A percentile compares a stretch with the other conserved stretches of the same genome.
Conservation (phyloP, 2,797 vertebrate species). For the Carduelis carduelis region DNA sequence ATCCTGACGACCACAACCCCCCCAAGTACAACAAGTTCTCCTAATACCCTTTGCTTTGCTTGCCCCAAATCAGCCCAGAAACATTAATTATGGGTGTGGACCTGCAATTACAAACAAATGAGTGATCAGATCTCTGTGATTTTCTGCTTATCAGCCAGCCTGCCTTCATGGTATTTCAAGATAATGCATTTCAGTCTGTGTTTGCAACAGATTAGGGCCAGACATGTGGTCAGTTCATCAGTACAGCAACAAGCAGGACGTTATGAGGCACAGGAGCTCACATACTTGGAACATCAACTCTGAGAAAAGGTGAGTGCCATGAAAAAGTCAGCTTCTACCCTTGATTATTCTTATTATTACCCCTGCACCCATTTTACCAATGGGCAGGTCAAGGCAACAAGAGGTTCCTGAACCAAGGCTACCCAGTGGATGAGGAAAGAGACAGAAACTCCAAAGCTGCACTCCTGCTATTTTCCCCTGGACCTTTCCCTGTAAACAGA, state of each 20-base stretch:
- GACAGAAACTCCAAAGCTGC: background rate
- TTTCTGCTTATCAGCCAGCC: background rate
- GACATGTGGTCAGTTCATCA: background rate
- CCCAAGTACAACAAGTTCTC: background rate
- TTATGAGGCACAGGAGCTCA: background rate
- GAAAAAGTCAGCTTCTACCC: background rate
- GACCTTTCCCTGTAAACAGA: background rate
- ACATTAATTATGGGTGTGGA: background rate
- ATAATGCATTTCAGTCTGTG: background rate
- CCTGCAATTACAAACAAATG: background rate
- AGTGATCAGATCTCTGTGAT: background rate
- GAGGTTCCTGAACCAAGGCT: background rate
- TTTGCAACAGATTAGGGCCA: background rate
- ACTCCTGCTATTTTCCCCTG: background rate
- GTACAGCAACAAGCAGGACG: background rate
- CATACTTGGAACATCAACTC: background rate
- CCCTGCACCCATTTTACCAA: background rate
- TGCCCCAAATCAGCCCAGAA: background rate
- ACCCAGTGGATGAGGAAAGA: fast-evolving
- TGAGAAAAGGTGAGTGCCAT: background rate
- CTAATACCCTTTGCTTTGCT: background rate
- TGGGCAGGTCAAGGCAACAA: fast-evolving
- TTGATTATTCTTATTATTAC: background rate
- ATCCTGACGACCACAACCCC: background rate
- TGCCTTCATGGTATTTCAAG: background rate